Base-by-base conservation (phyloP, 2,797 vertebrate genomes). In the Alexandromys oeconomus region DNA sequence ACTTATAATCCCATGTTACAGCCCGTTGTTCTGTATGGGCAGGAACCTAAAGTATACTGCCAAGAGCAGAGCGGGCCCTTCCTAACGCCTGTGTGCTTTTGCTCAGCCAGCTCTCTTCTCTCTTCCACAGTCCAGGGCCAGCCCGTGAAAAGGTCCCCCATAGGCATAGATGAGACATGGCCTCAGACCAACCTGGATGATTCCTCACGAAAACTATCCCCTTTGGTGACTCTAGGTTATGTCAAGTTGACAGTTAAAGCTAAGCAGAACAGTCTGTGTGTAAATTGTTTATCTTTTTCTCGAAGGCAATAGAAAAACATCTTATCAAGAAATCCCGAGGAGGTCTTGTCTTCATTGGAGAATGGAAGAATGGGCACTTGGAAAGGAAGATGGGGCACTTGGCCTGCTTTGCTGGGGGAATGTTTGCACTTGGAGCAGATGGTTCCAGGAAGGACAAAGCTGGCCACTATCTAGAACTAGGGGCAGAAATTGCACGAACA, bases 331-430 rank as follows among this genome's bases (percentile, higher is more conserved):
- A 99, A 97, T 99, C 99, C 93, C 99, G 98, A 43, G 99, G 99
- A 46, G 99, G 99, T 9, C 99, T 99, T 96, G 99, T 99, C 1
- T 99, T 99, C 97, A 99, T 99, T 51, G 99, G 99, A 0, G 99
- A 99, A 97, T 99, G 99, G 99, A 99, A 99, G 98, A 99, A 99
- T 0, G 99, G 99, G 9, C 99, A 99, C 98, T 99, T 99, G 97
- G 99, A 99, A 98, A 99, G 99, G 97, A 99, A 99, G 98, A 99
- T 99, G 99, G 99, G 99, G 87, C 99, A 99, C 98, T 98, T 99
- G 98, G 99, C 99, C 77, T 99, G 99, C 97, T 99, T 99, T 96
- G 99, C 99, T 51, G 99, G 99, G 1, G 99, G 99, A 97, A 99
- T 99, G 99, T 99, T 99, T 96, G 99, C 99, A 4, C 97, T 99